phyloP scores from a whole-genome alignment of 2,113 vertebrate species.

The Ranitomeya variabilis region DNA sequence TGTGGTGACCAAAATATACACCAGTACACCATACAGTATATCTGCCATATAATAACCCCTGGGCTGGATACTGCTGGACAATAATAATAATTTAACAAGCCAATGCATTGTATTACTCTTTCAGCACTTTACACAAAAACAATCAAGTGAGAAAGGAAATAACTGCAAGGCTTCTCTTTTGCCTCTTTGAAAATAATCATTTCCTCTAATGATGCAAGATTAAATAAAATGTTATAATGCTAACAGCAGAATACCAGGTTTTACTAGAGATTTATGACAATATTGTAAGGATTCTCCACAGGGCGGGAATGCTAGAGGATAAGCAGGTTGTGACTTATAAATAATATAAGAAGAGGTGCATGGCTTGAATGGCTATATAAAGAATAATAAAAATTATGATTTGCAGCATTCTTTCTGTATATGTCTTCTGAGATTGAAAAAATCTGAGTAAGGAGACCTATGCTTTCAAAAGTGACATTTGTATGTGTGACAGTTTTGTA shows the following conservation, averaged over 20 bases:
- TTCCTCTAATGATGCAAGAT: slow-evolving; percentile 20
- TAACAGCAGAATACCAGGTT: neutral
- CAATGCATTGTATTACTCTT: neutral
- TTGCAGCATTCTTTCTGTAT: neutral
- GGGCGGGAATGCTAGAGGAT: neutral
- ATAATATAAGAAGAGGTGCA: slow-evolving; percentile 9
- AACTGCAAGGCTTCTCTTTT: neutral
- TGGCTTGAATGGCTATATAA: neutral
- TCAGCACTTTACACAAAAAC: neutral
- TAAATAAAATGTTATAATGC: slow-evolving; percentile 2
- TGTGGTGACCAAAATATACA: neutral
- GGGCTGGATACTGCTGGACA: neutral
- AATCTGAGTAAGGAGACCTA: neutral
- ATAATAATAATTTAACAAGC: neutral
- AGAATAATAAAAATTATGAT: neutral
- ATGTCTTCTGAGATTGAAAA: neutral
- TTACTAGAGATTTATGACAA: slow-evolving; percentile 8
- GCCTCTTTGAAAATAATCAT: neutral
- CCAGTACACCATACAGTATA: neutral
- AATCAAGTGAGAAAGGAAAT: neutral
- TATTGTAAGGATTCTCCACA: neutral
- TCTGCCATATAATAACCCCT: neutral
- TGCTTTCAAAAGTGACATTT: neutral
- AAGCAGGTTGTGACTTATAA: neutral
- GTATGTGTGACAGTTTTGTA: neutral